Conservation (phyloP, 2,888 invertebrate genomes). For the Amiota communis region DNA sequence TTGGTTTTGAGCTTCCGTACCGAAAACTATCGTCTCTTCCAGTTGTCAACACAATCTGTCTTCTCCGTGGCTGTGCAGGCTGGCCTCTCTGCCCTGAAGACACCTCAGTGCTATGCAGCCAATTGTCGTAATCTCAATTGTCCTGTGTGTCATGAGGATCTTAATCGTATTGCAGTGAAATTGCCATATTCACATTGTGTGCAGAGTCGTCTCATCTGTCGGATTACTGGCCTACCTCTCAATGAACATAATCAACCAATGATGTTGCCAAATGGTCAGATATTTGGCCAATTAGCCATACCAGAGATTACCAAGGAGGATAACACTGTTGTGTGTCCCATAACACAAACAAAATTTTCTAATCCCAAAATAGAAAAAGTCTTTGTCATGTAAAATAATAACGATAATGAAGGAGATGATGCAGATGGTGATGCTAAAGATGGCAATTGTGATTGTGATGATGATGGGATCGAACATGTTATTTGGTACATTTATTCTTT, state of each 20-base stretch:
- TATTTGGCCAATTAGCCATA: slow-evolving; percentile 94
- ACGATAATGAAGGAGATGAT: background rate
- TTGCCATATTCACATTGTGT: slow-evolving; percentile 97
- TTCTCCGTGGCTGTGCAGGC: slow-evolving; percentile 88
- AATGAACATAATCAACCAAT: slow-evolving; percentile 99
- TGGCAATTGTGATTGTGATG: no score
- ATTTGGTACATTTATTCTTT: no score
- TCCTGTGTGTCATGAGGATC: slow-evolving; percentile 92
- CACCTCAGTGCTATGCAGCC: slow-evolving; percentile 87
- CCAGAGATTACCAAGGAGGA: slow-evolving; percentile 95
- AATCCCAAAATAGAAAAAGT: slow-evolving; percentile 96
- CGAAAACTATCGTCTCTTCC: slow-evolving; percentile 95
- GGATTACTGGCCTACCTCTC: slow-evolving; percentile 89
- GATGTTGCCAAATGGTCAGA: slow-evolving; percentile 98
- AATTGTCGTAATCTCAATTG: slow-evolving; percentile 87
- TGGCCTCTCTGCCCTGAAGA: slow-evolving; percentile 95
- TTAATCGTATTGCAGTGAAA: slow-evolving; percentile 87
- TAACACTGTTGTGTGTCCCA: slow-evolving; percentile 93
- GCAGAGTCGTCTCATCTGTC: slow-evolving; percentile 94
- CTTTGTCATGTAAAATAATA: slow-evolving; percentile 87
- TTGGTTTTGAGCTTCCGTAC: slow-evolving; percentile 92
- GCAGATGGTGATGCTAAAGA: no score
- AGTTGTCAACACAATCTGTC: slow-evolving; percentile 91
- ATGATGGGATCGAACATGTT: no score
- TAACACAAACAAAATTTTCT: slow-evolving; percentile 92